Percentiles rank a stretch among this genome's conserved stretches.
phyloP scores from a whole-genome alignment of 2,888 invertebrate species.

The Tipula helvola region DNA sequence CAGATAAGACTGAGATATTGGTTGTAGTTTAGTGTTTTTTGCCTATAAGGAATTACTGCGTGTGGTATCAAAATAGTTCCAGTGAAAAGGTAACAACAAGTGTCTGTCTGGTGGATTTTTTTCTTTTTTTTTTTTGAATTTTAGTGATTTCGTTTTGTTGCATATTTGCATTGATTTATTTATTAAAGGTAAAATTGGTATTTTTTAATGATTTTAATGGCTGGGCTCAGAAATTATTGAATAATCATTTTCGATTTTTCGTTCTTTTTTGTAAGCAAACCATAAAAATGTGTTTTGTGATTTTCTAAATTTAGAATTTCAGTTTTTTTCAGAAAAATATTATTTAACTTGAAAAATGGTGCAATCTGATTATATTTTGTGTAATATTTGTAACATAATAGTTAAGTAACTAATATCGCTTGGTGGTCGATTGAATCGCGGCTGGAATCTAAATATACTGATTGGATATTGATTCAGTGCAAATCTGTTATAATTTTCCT shows the following conservation, averaged over 20 bases:
- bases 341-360: background rate
- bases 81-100: background rate
- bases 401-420: no score
- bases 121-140: background rate
- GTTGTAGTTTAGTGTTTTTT: background rate
- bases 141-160: background rate
- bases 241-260: background rate
- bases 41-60: background rate
- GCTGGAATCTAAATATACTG: no score
- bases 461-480: no score
- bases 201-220: background rate
- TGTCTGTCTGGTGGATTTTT: background rate
- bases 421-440: no score
- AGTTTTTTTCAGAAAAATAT: background rate
- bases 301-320: background rate
- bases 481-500: no score
- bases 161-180: background rate
- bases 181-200: background rate
- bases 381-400: no score
- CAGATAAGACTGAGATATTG: background rate
- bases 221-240: background rate
- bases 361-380: no score
- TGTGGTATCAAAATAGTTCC: background rate
- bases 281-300: background rate
- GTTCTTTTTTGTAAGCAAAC: background rate